Conservation (phyloP, 2,113 vertebrate genomes). For the Bujurquina vittata region DNA sequence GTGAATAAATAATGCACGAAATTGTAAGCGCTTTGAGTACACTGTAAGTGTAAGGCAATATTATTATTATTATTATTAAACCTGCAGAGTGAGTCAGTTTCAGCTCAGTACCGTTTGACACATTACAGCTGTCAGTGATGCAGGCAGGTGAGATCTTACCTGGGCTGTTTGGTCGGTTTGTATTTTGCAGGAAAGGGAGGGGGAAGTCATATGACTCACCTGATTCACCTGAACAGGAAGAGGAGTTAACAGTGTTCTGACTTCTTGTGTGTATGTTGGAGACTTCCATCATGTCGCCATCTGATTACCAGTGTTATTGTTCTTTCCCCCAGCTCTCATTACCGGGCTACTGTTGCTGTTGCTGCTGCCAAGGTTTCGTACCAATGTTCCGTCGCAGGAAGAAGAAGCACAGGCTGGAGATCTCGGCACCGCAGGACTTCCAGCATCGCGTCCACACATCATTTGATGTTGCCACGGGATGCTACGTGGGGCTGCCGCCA, state of each 20-base stretch:
- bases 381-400: slow-evolving; percentile 91
- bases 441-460: slow-evolving; percentile 93
- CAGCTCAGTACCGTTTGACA: neutral
- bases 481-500: slow-evolving; percentile 89
- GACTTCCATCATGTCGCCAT: neutral
- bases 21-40: too few species aligned
- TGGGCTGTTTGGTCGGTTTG: slow-evolving; percentile 46
- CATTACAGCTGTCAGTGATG: neutral
- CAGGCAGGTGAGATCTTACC: slow-evolving; percentile 26
- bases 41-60: too few species aligned
- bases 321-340: slow-evolving; percentile 39
- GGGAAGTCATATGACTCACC: slow-evolving; percentile 41
- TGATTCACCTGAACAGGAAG: slow-evolving; percentile 33
- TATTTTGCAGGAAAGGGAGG: neutral
- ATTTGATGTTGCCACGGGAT: slow-evolving; percentile 84
- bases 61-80: too few species aligned
- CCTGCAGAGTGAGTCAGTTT: neutral
- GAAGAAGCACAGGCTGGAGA: slow-evolving; percentile 88
- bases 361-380: neutral
- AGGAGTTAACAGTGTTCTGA: neutral
- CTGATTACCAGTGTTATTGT: neutral
- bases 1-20: too few species aligned
- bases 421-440: slow-evolving; percentile 89
- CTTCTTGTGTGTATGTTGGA: neutral
- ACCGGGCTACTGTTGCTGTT: neutral